These are phyloP conservation scores for Aplodontia rufa DNA, from an alignment of 2,113 vertebrate genomes.

Conservation along the genomic window DNA sequence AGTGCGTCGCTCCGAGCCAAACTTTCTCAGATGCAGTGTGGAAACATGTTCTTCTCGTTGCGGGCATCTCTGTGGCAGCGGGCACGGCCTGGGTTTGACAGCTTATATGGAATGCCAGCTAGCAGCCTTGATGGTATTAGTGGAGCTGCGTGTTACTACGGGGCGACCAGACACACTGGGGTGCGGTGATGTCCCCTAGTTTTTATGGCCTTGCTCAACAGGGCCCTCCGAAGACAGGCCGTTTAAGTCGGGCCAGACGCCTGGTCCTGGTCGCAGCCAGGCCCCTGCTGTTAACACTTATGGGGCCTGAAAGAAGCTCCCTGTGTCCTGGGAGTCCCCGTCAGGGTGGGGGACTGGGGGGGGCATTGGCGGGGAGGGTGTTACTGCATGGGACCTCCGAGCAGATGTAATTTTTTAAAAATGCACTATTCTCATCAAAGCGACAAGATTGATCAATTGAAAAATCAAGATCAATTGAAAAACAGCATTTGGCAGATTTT, in stretches of 20 bases:
- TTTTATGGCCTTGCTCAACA: constrained; percentile 67
- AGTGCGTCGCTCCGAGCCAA: constrained; percentile 93
- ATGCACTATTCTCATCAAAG: background rate
- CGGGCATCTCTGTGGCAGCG: constrained; percentile 86
- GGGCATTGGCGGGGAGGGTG: too few relatives aligned
- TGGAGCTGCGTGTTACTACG: background rate
- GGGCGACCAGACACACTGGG: background rate
- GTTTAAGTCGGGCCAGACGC: constrained; percentile 51
- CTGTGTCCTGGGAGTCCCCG: constrained; percentile 72
- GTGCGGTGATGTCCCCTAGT: constrained; percentile 55
- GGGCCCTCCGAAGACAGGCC: constrained; percentile 66
- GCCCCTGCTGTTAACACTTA: constrained; percentile 75
- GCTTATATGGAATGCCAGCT: constrained; percentile 83
- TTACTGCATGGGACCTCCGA: background rate
- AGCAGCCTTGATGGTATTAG: constrained; percentile 78
- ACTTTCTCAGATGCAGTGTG: constrained; percentile 92
- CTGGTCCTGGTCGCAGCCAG: constrained; percentile 60
- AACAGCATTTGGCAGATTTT: background rate
- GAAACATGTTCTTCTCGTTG: constrained; percentile 93
- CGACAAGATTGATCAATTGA: background rate
- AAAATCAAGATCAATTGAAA: background rate
- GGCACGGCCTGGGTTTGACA: constrained; percentile 85
- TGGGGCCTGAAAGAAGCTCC: constrained; percentile 58
- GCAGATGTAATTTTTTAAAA: background rate
- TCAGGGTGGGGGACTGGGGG: background rate